Evolutionary conservation across 2,797 vertebrate genomes (phyloP).

Genomic region (Selene dorsalis): DNA sequence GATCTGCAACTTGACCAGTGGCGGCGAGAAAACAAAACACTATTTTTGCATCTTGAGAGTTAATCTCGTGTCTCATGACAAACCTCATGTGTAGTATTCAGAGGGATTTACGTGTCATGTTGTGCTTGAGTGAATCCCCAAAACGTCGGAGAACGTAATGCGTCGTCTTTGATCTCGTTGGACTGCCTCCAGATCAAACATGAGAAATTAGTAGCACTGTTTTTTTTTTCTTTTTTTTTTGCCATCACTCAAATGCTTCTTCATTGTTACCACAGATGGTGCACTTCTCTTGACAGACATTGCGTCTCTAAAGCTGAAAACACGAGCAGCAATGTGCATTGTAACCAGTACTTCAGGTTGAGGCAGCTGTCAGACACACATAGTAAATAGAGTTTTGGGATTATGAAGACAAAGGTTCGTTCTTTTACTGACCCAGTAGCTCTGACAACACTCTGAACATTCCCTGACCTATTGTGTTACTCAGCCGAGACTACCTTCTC

Average conservation of each 20-base stretch:
- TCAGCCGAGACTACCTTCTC: conserved; percentile 17
- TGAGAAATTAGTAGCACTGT: conserved; percentile 7
- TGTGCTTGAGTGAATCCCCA: conserved; percentile 32
- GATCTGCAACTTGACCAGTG: conserved; percentile 44
- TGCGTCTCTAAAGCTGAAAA: conserved; percentile 27
- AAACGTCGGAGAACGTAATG: conserved; percentile 30
- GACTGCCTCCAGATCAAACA: conserved; percentile 19
- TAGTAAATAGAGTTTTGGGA: conserved; percentile 49
- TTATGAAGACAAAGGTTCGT: conserved; percentile 63
- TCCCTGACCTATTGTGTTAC: conserved; percentile 37
- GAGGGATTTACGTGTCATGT: conserved; percentile 56
- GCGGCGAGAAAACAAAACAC: conserved; percentile 37
- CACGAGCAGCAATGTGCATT: conserved; percentile 35
- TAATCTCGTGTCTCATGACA: conserved; percentile 36
- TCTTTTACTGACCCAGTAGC: conserved; percentile 28
- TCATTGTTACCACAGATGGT: conserved; percentile 16
- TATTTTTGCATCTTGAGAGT: conserved; percentile 26
- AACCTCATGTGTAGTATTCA: conserved; percentile 29
- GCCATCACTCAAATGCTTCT: conserved; percentile 3
- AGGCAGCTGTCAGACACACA: conserved; percentile 50
- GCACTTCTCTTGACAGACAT: conserved; percentile 39
- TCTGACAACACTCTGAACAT: conserved; percentile 41
- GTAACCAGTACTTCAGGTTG: conserved; percentile 75
- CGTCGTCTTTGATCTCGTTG: conserved; percentile 15
- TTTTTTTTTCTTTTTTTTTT: not conserved